A percentile compares a stretch with the other conserved stretches of the same genome.
Conservation (phyloP, 2,113 vertebrate genomes). For the Trochalopteron elliotii region DNA sequence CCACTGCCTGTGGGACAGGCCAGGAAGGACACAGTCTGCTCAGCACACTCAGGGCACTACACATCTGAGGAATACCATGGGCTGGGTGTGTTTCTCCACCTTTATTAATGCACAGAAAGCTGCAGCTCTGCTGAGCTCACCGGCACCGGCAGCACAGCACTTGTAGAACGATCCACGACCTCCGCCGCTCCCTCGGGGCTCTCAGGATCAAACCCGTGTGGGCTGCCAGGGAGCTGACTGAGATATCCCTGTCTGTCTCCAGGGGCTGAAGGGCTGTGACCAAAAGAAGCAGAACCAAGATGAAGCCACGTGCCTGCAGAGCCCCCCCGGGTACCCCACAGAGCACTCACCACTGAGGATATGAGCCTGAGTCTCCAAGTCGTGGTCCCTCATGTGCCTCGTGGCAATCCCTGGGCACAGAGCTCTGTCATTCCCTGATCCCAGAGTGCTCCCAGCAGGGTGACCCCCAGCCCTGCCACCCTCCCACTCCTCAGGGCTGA, state of each 20-base stretch:
- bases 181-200: neutral
- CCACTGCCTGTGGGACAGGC: neutral
- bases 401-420: neutral
- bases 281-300: neutral
- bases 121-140: neutral
- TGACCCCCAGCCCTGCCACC: neutral
- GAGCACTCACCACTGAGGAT: neutral
- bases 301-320: accelerated
- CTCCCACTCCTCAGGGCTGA: accelerated
- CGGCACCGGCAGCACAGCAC: neutral
- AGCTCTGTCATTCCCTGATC: neutral
- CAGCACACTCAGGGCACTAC: neutral
- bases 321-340: accelerated
- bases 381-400: neutral
- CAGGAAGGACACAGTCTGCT: neutral
- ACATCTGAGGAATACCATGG: neutral
- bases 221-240: neutral
- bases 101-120: neutral
- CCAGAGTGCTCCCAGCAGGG: neutral
- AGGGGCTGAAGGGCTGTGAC: neutral
- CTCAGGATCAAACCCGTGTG: neutral
- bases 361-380: neutral
- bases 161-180: accelerated
- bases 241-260: neutral
- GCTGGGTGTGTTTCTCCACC: neutral